Evolutionary conservation across 1,140 invertebrate species (phyloP), one percentile per base, ranked within the genome.

Genomic region (Listronotus bonariensis): DNA sequence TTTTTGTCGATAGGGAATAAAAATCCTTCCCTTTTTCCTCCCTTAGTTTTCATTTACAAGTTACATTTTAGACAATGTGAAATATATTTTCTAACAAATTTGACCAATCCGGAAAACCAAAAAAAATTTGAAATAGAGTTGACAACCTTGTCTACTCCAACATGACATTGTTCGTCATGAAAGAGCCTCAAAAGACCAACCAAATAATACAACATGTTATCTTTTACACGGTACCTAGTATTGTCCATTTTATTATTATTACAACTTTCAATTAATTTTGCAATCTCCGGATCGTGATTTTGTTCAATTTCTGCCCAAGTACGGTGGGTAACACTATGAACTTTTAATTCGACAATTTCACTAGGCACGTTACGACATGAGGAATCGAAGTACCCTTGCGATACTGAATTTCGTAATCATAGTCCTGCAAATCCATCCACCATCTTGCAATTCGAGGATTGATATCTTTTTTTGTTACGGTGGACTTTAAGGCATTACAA

Each of bases 361-460:
- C 14, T 3, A 72, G 73, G n/a, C n/a, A n/a, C n/a, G 42, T 77
- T 69, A 7, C 74, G 46, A 76, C 77, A 51, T 79, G 76, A 34
- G 66, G 49, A 72, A 79, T 77, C 20, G 57, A 64, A 6, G 7
- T 31, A 2, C 76, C 74, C 1, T 14, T 45, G 26, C 71, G 26
- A 52, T 77, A 65, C 9, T 41, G 20, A 11, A 77, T 67, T 11
- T 67, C 68, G 9, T 6, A 45, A 9, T 73, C 6, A 43, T 72
- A 80, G 51, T 79, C 76, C 58, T 80, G 77, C 42, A 80, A 60
- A 67, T 68, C 77, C 0, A 75, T 11, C 75, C 76, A 77, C 78
- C 78, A 80, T 3, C 74, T 62, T 11, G 70, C 74, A 12, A 75
- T 73, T 41, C 74, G 55, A 9, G 76, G 72, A 14, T 69, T 67